Base-by-base conservation (phyloP, 2,113 vertebrate genomes). In the Phocoena sinus region DNA sequence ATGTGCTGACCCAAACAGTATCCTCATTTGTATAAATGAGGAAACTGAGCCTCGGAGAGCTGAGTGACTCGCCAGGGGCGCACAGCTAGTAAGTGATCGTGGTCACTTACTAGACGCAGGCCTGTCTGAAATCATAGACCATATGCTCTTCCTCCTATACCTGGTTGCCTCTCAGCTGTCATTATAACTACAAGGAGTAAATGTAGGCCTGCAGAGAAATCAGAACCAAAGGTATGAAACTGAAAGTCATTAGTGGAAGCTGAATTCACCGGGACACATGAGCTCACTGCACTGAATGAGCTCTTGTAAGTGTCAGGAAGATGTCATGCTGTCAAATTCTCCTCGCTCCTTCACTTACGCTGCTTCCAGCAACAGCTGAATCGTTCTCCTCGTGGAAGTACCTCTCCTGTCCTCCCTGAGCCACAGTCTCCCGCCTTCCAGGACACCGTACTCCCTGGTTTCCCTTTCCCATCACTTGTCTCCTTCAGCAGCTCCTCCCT, bases 181-280 rank as follows among this genome's bases (percentile, higher is more conserved):
- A 13, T 33, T n/a, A 8, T 12, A 76, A 79, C 41, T 13, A 25
- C 76, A 53, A 41, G 41, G 33, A 53, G 70, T 50, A 31, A 44
- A 18, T 31, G 47, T 2, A 28, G 60, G 18, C 28, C n/a, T 15
- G 33, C 28, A 88, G 73, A 84, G 38, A 91, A 79, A 28, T 58
- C 25, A 56, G 87, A 89, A 71, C 41, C 47, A 58, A 79, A 77
- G 56, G 1, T 20, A 12, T 2, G 23, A 68, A 44, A 56, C 10
- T 11, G 38, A 41, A 91, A 89, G 58, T 36, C 41, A 38, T 20
- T 28, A 4, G 71, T 4, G 63, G 41, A 53, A 20, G 31, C 41
- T 26, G 60, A 70, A 31, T 38, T 41, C 65, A 18, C 1, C 2
- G 13, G 10, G 47, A 36, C 2, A 2, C 11, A 0, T 0, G 53